These are phyloP conservation scores for Sinohyriopsis cumingii DNA, from an alignment of 2,888 invertebrate species.

Conservation along the genomic window DNA sequence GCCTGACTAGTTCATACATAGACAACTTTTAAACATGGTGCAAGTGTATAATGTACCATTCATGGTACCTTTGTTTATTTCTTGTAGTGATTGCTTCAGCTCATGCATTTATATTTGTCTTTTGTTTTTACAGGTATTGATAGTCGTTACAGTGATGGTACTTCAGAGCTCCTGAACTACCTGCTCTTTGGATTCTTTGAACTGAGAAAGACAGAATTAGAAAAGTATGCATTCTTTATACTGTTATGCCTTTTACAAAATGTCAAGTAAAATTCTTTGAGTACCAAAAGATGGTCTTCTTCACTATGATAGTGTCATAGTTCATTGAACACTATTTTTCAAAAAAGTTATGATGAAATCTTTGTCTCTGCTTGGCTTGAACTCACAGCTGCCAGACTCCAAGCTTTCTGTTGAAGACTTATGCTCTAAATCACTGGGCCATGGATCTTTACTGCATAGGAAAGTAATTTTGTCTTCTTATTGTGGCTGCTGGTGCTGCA, in stretches of 20 bases:
- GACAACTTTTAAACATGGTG: too few relatives aligned
- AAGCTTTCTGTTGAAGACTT: too few relatives aligned
- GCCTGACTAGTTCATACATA: too few relatives aligned
- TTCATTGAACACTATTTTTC: neutral
- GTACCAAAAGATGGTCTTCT: neutral
- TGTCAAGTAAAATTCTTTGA: neutral
- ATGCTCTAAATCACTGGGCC: too few relatives aligned
- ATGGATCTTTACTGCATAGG: too few relatives aligned
- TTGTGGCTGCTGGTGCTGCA: too few relatives aligned
- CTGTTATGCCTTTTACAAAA: too few relatives aligned
- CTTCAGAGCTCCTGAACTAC: constrained; percentile 64
- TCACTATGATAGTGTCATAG: neutral
- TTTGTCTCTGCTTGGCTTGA: too few relatives aligned
- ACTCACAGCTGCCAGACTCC: too few relatives aligned
- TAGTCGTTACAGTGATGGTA: constrained; percentile 68
- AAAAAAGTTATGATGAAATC: too few relatives aligned
- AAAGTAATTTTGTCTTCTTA: too few relatives aligned
- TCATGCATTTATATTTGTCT: neutral
- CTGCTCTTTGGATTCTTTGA: constrained; percentile 69
- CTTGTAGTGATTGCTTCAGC: neutral
- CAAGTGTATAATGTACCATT: too few relatives aligned
- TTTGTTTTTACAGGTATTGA: constrained; percentile 62
- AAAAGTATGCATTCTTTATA: constrained; percentile 46
- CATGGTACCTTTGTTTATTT: neutral
- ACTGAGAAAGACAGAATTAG: constrained; percentile 56